phyloP scores from a whole-genome alignment of 2,888 invertebrate genomes.

The Seira sanloemensis region DNA sequence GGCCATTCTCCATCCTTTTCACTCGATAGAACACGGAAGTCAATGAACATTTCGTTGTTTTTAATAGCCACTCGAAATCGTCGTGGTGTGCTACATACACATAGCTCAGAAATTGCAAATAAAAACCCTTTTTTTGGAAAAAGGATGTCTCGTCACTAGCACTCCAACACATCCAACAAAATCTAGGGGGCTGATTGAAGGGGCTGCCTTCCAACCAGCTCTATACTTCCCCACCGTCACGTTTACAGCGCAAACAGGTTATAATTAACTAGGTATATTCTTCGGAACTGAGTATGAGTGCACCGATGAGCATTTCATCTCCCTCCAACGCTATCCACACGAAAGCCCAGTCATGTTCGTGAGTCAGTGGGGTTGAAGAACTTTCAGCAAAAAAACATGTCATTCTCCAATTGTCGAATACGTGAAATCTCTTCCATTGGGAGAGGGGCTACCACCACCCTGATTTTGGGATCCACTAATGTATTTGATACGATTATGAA shows the following conservation, averaged over 20 bases:
- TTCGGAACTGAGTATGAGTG: too few relatives aligned
- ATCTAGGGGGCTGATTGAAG: too few relatives aligned
- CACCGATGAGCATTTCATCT: too few relatives aligned
- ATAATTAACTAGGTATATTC: too few relatives aligned
- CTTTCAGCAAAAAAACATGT: background rate
- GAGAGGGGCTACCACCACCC: background rate
- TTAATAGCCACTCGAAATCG: background rate
- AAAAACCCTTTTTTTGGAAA: background rate
- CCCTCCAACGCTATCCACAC: background rate
- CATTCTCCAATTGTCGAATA: too few relatives aligned
- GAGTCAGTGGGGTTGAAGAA: background rate
- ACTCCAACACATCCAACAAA: too few relatives aligned
- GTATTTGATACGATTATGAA: too few relatives aligned
- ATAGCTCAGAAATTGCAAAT: background rate
- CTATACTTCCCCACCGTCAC: too few relatives aligned
- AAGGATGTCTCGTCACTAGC: background rate
- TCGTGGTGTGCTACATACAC: background rate
- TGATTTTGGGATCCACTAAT: background rate
- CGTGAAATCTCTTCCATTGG: too few relatives aligned
- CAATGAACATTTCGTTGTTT: background rate
- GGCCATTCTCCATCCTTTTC: background rate
- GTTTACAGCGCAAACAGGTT: too few relatives aligned
- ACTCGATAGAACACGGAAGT: background rate
- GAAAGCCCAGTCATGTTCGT: background rate
- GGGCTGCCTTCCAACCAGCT: too few relatives aligned